Conservation (phyloP, 1,140 invertebrate genomes). For the Daktulosphaira vitifoliae region DNA sequence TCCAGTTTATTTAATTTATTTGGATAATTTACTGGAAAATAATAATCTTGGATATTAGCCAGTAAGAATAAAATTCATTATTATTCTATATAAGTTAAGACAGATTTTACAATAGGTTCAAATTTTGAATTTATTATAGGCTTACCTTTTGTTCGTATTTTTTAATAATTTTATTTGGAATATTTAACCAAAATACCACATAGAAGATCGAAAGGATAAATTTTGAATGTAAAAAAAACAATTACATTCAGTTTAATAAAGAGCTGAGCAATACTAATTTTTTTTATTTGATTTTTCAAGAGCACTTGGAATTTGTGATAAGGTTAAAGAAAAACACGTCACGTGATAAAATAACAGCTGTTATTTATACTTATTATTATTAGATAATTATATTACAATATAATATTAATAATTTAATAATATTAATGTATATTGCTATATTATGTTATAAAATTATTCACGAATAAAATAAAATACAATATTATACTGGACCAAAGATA, state of each 20-base stretch:
- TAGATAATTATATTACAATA: too few relatives aligned
- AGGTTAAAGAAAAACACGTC: slow-evolving; percentile 34
- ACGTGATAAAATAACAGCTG: slow-evolving; percentile 31
- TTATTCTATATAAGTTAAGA: slow-evolving; percentile 10
- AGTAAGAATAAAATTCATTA: slow-evolving; percentile 27
- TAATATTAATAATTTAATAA: too few relatives aligned
- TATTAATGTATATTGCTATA: too few relatives aligned
- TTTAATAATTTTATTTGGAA: neutral
- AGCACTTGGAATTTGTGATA: slow-evolving; percentile 31
- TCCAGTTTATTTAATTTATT: slow-evolving; percentile 34
- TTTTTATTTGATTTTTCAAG: slow-evolving; percentile 26
- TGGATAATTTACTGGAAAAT: slow-evolving; percentile 36
- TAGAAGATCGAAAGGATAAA: too few relatives aligned
- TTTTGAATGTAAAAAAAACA: neutral
- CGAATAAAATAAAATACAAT: too few relatives aligned
- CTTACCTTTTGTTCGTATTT: slow-evolving; percentile 6
- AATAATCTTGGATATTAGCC: slow-evolving; percentile 15
- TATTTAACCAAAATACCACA: too few relatives aligned
- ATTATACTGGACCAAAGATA: too few relatives aligned
- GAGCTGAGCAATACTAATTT: slow-evolving; percentile 13
- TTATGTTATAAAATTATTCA: too few relatives aligned
- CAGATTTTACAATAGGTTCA: slow-evolving; percentile 18
- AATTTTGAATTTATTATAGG: neutral
- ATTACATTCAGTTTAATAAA: neutral
- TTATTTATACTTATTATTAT: neutral